phyloP scores from a whole-genome alignment of 2,888 invertebrate genomes.

The Autographa gamma region DNA sequence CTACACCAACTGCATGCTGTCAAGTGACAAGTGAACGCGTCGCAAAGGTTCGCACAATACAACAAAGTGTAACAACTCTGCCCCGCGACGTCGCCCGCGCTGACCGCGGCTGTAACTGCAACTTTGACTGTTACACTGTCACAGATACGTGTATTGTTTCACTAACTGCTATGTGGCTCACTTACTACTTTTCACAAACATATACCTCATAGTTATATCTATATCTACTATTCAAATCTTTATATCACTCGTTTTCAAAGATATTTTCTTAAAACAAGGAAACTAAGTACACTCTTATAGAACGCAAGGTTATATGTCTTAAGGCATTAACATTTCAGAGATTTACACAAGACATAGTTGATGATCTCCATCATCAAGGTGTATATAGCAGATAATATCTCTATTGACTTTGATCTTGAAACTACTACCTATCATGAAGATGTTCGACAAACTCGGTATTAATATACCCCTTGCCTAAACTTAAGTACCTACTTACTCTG shows the following conservation, averaged over 20 bases:
- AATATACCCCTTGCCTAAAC: background rate
- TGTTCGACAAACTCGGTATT: background rate
- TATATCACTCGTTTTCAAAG: background rate
- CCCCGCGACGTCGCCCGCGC: constrained; percentile 18
- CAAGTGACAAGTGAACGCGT: constrained; percentile 23
- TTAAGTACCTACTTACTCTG: background rate
- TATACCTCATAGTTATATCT: background rate
- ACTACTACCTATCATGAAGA: too few relatives aligned
- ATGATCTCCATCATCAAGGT: background rate
- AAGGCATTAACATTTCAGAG: too few relatives aligned
- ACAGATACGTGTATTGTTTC: constrained; percentile 22
- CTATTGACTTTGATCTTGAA: too few relatives aligned
- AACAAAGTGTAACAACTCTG: constrained; percentile 28
- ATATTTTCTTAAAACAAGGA: too few relatives aligned
- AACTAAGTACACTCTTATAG: too few relatives aligned
- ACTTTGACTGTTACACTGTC: constrained; percentile 25
- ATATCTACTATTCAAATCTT: too few relatives aligned
- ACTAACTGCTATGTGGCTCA: background rate
- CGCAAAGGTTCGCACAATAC: constrained; percentile 15
- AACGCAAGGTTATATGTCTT: too few relatives aligned
- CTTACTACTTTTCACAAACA: background rate
- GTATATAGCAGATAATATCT: background rate
- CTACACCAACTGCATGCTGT: constrained; percentile 12
- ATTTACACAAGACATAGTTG: too few relatives aligned
- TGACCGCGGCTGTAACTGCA: constrained; percentile 13